phyloP scores from a whole-genome alignment of 2,113 vertebrate genomes.

The Pelvicachromis taeniatus region DNA sequence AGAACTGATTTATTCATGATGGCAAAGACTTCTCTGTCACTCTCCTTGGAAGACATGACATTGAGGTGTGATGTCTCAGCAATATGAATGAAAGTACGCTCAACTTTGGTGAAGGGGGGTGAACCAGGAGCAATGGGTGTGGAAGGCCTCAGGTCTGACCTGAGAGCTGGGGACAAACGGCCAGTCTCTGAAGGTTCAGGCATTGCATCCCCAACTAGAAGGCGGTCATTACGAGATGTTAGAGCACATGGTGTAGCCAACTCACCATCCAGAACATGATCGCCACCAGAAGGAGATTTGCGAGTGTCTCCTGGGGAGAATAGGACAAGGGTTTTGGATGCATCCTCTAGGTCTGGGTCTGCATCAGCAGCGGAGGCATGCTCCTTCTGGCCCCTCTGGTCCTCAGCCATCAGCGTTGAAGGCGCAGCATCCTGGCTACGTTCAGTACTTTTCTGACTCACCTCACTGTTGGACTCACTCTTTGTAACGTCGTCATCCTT shows the following conservation, averaged over 20 bases:
- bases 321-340: conserved; percentile 91
- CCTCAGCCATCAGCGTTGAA: conserved; percentile 89
- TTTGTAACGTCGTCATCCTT: conserved; percentile 75
- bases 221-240: conserved; percentile 78
- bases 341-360: conserved; percentile 90
- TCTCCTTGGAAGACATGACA: conserved; percentile 86
- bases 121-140: conserved; percentile 76
- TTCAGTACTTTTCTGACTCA: conserved; percentile 88
- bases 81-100: conserved; percentile 93
- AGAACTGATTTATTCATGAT: conserved; percentile 61
- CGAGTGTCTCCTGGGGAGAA: conserved; percentile 95
- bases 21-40: conserved; percentile 63
- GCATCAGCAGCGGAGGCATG: conserved; percentile 82
- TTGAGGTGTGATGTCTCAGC: conserved; percentile 93
- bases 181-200: conserved; percentile 75
- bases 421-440: conserved; percentile 89
- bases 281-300: conserved; percentile 81
- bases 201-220: conserved; percentile 41
- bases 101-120: conserved; percentile 94
- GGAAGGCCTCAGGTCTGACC: conserved; percentile 81
- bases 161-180: conserved; percentile 82
- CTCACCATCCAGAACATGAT: conserved; percentile 78
- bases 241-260: conserved; percentile 78
- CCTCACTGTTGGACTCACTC: conserved; percentile 85
- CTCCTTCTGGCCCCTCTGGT: conserved; percentile 80